These are phyloP conservation scores for Periphyllus acericola DNA, from an alignment of 2,888 invertebrate species.

Conservation along the genomic window DNA sequence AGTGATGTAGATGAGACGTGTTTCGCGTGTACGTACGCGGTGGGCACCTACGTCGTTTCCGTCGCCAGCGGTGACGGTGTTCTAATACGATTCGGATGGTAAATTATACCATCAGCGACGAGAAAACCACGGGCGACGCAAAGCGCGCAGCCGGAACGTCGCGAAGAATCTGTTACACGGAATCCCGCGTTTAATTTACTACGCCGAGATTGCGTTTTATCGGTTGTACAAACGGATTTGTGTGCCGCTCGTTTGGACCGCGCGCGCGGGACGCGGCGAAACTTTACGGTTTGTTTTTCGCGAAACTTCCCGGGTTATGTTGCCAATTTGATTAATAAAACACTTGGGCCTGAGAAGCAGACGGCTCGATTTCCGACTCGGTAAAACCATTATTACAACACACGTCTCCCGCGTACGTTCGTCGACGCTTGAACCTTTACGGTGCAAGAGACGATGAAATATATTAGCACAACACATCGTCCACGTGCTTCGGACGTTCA, in stretches of 20 bases:
- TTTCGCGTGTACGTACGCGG: too few relatives aligned
- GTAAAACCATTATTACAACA: too few relatives aligned
- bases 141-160: too few relatives aligned
- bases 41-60: too few relatives aligned
- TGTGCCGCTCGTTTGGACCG: neutral
- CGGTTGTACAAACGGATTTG: neutral
- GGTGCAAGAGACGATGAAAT: too few relatives aligned
- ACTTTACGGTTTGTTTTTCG: neutral
- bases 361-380: too few relatives aligned
- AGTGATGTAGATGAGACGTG: neutral
- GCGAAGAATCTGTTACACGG: neutral
- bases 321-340: slow-evolving; percentile 11
- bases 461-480: too few relatives aligned
- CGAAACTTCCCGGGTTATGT: slow-evolving; percentile 1
- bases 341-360: neutral
- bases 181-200: neutral
- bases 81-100: neutral
- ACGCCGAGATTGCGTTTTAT: neutral
- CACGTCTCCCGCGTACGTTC: too few relatives aligned
- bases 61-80: neutral
- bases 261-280: neutral
- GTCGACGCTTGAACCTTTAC: too few relatives aligned
- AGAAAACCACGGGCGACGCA: neutral
- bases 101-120: slow-evolving; percentile 15
- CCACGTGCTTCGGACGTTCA: too few relatives aligned